Evolutionary conservation across 2,797 vertebrate species (phyloP).

Genomic region (Coccyzus lansbergi): DNA sequence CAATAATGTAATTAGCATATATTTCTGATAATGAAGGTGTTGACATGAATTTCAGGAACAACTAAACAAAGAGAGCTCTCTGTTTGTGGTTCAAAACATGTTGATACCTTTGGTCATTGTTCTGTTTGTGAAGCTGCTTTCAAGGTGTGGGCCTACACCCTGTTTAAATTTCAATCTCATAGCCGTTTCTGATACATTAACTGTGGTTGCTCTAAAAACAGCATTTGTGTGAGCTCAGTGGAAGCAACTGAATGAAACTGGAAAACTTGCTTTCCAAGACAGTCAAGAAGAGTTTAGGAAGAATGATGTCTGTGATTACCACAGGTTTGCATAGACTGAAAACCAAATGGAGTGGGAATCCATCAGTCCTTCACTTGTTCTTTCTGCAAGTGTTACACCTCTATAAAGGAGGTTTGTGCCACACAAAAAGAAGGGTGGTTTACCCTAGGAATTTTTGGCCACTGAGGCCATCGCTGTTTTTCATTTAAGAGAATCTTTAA

Average conservation of each 20-base stretch:
- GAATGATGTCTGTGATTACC: not conserved
- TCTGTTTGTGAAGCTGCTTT: not conserved
- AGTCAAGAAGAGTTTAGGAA: not conserved
- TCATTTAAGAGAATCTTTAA: not conserved
- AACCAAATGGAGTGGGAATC: not conserved
- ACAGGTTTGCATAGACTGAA: not conserved
- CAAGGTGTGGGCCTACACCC: not conserved
- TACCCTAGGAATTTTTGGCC: not conserved
- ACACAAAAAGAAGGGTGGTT: fast-evolving
- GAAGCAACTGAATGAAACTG: not conserved
- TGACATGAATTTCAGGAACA: not conserved
- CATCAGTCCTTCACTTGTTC: not conserved
- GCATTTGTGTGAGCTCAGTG: not conserved
- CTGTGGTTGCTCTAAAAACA: not conserved
- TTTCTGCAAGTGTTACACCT: not conserved
- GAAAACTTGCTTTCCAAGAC: not conserved
- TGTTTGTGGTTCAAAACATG: not conserved
- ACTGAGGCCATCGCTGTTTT: not conserved
- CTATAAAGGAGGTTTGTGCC: not conserved
- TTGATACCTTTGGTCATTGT: not conserved
- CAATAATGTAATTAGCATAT: not conserved
- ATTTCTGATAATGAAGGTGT: not conserved
- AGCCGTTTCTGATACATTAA: not conserved
- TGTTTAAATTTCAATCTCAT: not conserved
- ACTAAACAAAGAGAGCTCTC: not conserved